Conservation (phyloP, 2,797 vertebrate species). For the Micrastur ruficollis region DNA sequence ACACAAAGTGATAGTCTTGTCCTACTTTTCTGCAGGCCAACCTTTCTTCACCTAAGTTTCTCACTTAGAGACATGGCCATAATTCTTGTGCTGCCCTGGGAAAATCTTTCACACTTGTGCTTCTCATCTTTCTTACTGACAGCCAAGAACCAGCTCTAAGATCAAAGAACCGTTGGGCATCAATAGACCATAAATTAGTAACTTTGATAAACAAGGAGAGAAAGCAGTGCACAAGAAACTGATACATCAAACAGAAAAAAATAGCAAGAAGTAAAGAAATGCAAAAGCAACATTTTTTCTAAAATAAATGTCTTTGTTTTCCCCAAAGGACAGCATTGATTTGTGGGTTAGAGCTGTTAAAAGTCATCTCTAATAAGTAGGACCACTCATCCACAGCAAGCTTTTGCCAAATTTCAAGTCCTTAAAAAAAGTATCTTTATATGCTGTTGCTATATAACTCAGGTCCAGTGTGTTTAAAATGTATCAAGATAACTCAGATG, state of each 20-base stretch:
- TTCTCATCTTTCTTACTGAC: neutral
- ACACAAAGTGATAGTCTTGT: neutral
- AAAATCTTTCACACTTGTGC: neutral
- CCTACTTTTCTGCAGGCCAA: neutral
- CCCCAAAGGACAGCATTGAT: neutral
- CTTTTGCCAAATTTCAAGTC: neutral
- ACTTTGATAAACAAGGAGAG: neutral
- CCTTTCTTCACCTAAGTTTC: neutral
- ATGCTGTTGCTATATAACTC: neutral
- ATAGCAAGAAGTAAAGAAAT: neutral
- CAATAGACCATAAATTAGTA: constrained; percentile 11
- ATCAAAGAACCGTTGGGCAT: neutral
- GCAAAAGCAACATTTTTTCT: neutral
- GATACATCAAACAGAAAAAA: neutral
- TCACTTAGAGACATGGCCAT: neutral
- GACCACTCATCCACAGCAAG: neutral
- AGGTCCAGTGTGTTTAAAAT: neutral
- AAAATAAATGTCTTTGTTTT: neutral
- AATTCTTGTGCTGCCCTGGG: neutral
- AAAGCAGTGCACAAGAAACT: neutral
- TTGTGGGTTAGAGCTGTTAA: neutral
- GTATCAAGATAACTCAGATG: neutral
- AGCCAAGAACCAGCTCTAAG: neutral
- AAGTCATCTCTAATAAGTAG: neutral
- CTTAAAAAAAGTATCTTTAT: neutral